Percentiles rank a stretch among this genome's conserved stretches.
Evolutionary conservation across 2,113 vertebrate genomes (phyloP).

Genomic region (Centropristis striata): DNA sequence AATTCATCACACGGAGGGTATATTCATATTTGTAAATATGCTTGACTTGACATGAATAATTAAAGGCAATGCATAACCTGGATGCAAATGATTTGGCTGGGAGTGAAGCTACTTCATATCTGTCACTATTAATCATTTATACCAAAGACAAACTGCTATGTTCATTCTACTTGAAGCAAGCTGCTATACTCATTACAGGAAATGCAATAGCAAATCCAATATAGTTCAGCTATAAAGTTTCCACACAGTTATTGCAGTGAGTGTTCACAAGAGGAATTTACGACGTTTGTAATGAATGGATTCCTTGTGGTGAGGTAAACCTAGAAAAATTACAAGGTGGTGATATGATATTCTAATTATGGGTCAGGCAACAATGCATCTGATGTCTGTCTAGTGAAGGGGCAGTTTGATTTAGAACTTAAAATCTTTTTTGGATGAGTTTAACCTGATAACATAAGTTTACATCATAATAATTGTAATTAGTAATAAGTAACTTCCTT

Average conservation of each 20-base stretch:
- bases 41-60: constrained; percentile 71
- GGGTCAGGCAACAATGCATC: neutral
- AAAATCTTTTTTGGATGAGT: constrained; percentile 19
- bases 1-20: constrained; percentile 35
- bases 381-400: neutral
- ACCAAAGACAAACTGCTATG: constrained; percentile 55
- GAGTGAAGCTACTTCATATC: constrained; percentile 68
- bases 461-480: constrained; percentile 25
- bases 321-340: constrained; percentile 12
- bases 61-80: constrained; percentile 51
- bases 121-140: constrained; percentile 73
- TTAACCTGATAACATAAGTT: constrained; percentile 12
- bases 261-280: constrained; percentile 43
- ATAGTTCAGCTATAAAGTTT: constrained; percentile 44
- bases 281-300: constrained; percentile 41
- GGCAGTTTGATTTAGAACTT: neutral
- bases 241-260: constrained; percentile 35
- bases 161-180: constrained; percentile 56
- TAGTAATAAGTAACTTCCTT: constrained; percentile 14
- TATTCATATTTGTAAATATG: constrained; percentile 54
- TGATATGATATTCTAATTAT: constrained; percentile 9
- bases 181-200: constrained; percentile 53
- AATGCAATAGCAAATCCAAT: constrained; percentile 67
- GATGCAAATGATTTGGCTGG: constrained; percentile 68
- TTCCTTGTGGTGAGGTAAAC: constrained; percentile 26